A percentile compares a stretch with the other conserved stretches of the same genome.
Evolutionary conservation across 2,113 vertebrate genomes (phyloP).

Genomic region (Dipodomys stephensi): DNA sequence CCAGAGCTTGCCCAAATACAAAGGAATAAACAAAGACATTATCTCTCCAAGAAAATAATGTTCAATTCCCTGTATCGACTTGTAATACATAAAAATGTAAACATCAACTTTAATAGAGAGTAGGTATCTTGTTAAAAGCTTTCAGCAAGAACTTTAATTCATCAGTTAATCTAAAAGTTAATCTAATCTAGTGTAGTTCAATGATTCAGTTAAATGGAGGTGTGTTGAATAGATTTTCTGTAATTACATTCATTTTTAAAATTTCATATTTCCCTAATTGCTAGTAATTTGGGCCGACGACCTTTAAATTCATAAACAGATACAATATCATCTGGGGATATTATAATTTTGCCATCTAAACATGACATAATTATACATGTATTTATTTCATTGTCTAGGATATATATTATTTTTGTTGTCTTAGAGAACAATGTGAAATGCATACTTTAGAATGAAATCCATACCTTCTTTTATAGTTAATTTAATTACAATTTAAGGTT

Average conservation of each 20-base stretch:
- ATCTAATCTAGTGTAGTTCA: not conserved
- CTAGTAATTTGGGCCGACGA: not conserved
- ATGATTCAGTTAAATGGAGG: not conserved
- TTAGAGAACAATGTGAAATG: not conserved
- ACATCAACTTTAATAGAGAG: not conserved
- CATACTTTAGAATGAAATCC: not conserved
- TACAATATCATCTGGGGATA: not conserved
- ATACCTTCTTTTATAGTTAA: not conserved
- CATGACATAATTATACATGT: constrained; percentile 1
- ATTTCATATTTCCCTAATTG: constrained; percentile 18
- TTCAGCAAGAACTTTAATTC: not conserved
- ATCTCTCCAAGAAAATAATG: not conserved
- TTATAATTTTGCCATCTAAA: not conserved
- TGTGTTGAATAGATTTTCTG: not conserved
- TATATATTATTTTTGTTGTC: not conserved
- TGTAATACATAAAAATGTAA: not conserved
- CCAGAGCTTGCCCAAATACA: not conserved
- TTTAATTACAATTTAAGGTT: not conserved
- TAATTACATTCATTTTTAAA: constrained; percentile 15
- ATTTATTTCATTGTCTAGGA: constrained; percentile 25
- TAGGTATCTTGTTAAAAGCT: not conserved
- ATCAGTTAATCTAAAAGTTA: not conserved
- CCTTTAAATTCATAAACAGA: not conserved
- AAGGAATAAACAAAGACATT: not conserved
- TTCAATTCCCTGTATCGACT: not conserved